Evolutionary conservation across 2,113 vertebrate species (phyloP).

Genomic region (Arvicanthis niloticus): DNA sequence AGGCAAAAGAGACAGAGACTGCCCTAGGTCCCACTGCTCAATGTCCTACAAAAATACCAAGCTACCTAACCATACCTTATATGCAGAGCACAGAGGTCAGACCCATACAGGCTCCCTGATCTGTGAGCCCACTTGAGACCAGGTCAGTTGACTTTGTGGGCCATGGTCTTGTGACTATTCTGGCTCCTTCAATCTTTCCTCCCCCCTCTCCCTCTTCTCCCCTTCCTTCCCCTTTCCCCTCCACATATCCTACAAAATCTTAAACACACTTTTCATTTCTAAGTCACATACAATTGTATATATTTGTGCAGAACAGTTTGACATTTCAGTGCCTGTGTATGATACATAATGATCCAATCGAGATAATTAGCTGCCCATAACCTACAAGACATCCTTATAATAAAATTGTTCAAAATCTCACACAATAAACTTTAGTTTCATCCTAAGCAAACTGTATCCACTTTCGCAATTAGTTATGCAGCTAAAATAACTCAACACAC

Average conservation of each 20-base stretch:
- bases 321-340: neutral
- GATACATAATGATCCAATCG: neutral
- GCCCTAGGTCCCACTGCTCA: neutral
- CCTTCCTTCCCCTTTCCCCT: too few species aligned
- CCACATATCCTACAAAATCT: neutral
- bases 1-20: neutral
- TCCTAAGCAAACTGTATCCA: neutral
- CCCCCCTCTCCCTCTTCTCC: too few species aligned
- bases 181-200: too few species aligned
- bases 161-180: neutral
- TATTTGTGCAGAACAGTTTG: neutral
- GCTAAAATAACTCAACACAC: neutral
- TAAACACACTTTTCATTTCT: neutral
- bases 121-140: neutral
- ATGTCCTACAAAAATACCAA: neutral
- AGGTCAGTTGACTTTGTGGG: neutral
- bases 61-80: neutral
- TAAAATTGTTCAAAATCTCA: slow-evolving; percentile 34
- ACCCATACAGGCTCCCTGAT: neutral
- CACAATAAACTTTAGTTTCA: neutral
- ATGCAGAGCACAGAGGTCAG: neutral
- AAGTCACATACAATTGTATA: neutral
- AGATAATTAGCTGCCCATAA: neutral
- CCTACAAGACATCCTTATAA: neutral
- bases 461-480: neutral